Evolutionary conservation across 2,888 invertebrate genomes (phyloP), one percentile per base, ranked within the genome.

Genomic region (Zygothrica quintamaculata): DNA sequence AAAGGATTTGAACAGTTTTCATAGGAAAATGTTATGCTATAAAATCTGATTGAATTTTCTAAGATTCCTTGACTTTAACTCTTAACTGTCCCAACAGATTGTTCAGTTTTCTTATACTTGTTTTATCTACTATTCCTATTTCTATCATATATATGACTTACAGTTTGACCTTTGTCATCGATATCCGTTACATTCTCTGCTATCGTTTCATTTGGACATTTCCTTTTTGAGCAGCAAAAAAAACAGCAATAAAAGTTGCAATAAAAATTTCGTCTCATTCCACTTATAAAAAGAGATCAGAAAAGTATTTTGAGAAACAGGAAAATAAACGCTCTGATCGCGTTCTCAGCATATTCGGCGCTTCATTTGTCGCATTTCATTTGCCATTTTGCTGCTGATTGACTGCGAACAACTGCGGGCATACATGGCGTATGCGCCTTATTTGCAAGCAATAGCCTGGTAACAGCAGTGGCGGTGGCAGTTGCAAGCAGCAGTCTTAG

Each of bases 381-480:
- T 60, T 55, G 55, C 68, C 67, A 72, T 46, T n/a, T 68, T 61
- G 69, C 37, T 46, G 72, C 68, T 74, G 74, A 71, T 71, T 71
- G 74, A 71, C 71, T 74, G 50, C 59, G 52, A 66, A 67, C 68
- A 62, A 65, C 74, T 57, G 55, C 50, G n/a, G 29, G n/a, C 67
- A 47, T 74, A 29, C 77, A 29, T 18, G 68, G 77, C 80, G 80
- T 80, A 81, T 84, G 73, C 77, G 84, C 80, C 80, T 84, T 67
- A 70, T 80, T 68, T 77, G 74, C 82, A 48, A 58, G 34, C 50
- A 39, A 57, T 15, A 8, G 53, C 43, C 22, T 58, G 46, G 44
- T 72, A 25, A 34, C 42, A n/a, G n/a, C 51, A 25, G 18, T 36
- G 15, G 18, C 57, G 34, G 12, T 26, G n/a, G 29, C 55, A 22